These are phyloP conservation scores for Notarius quadriscutis DNA, from an alignment of 2,113 vertebrate genomes.

Conservation along the genomic window DNA sequence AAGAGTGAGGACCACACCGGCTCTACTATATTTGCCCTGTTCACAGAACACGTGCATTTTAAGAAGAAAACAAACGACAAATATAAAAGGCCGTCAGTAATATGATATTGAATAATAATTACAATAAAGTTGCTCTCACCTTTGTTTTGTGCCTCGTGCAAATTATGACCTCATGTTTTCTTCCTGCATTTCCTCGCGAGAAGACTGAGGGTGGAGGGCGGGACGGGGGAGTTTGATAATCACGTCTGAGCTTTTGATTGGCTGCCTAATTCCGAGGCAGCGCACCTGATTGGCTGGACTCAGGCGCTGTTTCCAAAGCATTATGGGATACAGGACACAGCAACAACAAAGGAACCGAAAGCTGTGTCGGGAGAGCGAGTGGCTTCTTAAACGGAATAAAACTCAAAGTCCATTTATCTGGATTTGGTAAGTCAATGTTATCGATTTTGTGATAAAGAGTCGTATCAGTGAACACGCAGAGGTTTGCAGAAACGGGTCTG, in stretches of 20 bases:
- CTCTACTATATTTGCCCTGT: too few relatives aligned
- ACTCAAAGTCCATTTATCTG: not conserved
- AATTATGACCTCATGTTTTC: not conserved
- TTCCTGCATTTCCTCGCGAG: not conserved
- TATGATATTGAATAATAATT: not conserved
- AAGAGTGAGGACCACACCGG: not conserved
- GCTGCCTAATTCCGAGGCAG: not conserved
- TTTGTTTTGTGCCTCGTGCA: not conserved
- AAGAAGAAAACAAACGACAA: not conserved
- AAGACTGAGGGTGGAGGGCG: not conserved
- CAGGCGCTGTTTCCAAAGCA: not conserved
- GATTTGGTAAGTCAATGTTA: not conserved
- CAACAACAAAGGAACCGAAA: constrained; percentile 9
- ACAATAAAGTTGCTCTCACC: not conserved
- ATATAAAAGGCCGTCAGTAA: not conserved
- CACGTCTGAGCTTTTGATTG: not conserved
- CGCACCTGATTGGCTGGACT: not conserved
- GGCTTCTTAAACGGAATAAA: not conserved
- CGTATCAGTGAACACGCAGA: not conserved
- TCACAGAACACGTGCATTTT: not conserved
- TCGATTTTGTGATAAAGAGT: not conserved
- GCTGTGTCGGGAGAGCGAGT: not conserved
- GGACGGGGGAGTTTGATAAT: not conserved
- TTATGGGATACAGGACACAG: not conserved
- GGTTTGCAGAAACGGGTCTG: not conserved